phyloP scores from a whole-genome alignment of 2,113 vertebrate species.

The Cariama cristata region DNA sequence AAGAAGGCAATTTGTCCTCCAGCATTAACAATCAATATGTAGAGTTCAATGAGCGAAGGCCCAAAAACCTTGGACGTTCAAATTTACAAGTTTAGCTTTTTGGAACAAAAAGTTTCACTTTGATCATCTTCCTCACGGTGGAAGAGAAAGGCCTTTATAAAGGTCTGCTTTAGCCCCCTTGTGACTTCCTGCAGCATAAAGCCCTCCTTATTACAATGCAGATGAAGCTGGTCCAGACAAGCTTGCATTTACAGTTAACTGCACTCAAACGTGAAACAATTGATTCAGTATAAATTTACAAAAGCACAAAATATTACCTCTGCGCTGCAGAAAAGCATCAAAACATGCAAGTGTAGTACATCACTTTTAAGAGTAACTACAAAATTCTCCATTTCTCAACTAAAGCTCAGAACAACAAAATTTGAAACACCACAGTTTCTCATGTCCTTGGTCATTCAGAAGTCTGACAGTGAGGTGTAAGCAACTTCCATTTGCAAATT shows the following conservation, averaged over 20 bases:
- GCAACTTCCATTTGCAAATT: background rate
- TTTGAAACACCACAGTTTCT: background rate
- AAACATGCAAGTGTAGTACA: background rate
- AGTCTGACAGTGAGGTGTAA: rapidly evolving
- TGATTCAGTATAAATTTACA: background rate
- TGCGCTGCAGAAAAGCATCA: background rate
- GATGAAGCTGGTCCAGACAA: background rate
- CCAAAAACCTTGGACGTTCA: background rate
- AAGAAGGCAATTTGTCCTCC: background rate
- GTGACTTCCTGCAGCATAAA: background rate
- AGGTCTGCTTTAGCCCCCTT: background rate
- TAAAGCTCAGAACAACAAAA: background rate
- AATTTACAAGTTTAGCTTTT: background rate
- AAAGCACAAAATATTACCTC: background rate
- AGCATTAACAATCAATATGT: background rate
- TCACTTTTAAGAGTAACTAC: background rate
- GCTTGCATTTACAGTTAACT: background rate
- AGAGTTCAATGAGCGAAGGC: background rate
- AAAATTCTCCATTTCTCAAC: background rate
- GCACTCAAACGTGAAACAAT: background rate
- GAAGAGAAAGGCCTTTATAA: background rate
- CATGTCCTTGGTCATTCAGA: background rate
- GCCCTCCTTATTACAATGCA: background rate
- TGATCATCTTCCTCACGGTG: background rate
- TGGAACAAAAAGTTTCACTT: background rate